A percentile compares a stretch with the other conserved stretches of the same genome.
phyloP scores from a whole-genome alignment of 1,140 invertebrate species.

The Macrotrachela quadricornifera region DNA sequence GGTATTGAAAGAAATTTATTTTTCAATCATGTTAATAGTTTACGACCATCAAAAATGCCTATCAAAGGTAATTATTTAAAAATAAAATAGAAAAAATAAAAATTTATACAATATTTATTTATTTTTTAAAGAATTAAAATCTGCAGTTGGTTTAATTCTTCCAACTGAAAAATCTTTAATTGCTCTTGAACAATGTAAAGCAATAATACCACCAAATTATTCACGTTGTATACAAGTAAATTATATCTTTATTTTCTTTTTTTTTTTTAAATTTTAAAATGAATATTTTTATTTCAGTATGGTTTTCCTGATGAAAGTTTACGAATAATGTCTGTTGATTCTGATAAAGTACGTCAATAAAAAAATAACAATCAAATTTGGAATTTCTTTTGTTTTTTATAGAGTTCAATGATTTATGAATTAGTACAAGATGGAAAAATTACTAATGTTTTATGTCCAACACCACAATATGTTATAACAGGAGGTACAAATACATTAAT shows the following conservation, averaged over 20 bases:
- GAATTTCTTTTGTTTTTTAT: conserved; percentile 44
- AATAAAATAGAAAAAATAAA: no score
- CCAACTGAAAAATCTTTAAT: conserved; percentile 45
- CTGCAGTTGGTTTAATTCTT: conserved; percentile 82
- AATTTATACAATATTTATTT: no score
- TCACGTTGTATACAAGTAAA: conserved; percentile 51
- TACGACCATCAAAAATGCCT: no score
- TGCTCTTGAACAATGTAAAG: conserved; percentile 94
- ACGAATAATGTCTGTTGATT: conserved; percentile 78
- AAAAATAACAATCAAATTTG: no score
- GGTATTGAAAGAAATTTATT: no score
- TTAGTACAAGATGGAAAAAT: no score
- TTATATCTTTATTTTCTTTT: no score
- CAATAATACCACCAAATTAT: conserved; percentile 66
- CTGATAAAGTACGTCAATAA: conserved; percentile 46
- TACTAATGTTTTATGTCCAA: no score
- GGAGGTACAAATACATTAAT: conserved; percentile 71
- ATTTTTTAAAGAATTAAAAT: conserved; percentile 50
- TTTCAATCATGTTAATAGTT: no score
- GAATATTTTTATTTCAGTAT: conserved; percentile 43
- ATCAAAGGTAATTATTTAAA: no score
- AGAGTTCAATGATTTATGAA: conserved; percentile 49
- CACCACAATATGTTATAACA: conserved; percentile 46
- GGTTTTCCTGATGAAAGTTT: conserved; percentile 90
- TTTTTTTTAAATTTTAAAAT: no score